Evolutionary conservation across 2,797 vertebrate genomes (phyloP).

Genomic region (Microctenopoma stevenorrisi): DNA sequence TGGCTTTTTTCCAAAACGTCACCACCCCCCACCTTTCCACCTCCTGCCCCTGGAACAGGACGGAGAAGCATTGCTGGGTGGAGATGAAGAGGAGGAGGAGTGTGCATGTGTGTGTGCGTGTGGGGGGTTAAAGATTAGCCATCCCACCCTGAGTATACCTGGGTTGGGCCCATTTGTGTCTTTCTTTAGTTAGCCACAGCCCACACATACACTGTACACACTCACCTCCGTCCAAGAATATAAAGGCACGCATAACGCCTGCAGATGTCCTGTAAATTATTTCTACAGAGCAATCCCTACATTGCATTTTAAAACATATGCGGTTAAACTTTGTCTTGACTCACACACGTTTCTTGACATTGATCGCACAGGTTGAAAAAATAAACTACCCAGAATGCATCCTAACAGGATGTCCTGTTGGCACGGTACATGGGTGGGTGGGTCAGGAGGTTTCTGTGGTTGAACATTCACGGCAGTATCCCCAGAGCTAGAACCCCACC

Average conservation of each 20-base stretch:
- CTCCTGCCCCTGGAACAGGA: slow-evolving; percentile 75
- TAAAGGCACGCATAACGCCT: slow-evolving; percentile 23
- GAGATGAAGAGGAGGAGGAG: slow-evolving; percentile 29
- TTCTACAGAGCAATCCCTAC: background rate
- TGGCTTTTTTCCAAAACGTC: slow-evolving; percentile 75
- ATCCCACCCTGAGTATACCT: slow-evolving; percentile 64
- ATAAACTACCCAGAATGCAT: slow-evolving; percentile 74
- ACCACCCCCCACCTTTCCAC: slow-evolving; percentile 70
- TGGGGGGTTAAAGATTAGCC: slow-evolving; percentile 74
- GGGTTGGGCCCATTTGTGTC: slow-evolving; percentile 60
- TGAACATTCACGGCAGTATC: slow-evolving; percentile 66
- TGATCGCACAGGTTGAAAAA: slow-evolving; percentile 58
- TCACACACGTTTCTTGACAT: slow-evolving; percentile 44
- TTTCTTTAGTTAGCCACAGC: slow-evolving; percentile 41
- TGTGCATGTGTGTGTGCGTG: slow-evolving; percentile 13
- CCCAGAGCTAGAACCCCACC: slow-evolving; percentile 27
- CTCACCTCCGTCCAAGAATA: slow-evolving; percentile 9
- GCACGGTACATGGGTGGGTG: slow-evolving; percentile 50
- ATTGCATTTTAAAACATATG: slow-evolving; percentile 22
- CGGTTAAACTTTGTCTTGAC: slow-evolving; percentile 15
- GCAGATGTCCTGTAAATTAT: slow-evolving; percentile 19
- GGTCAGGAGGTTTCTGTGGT: slow-evolving; percentile 70
- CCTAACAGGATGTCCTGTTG: slow-evolving; percentile 83
- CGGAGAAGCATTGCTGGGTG: slow-evolving; percentile 50
- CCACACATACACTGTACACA: slow-evolving; percentile 27